Percentiles rank a stretch among this genome's conserved stretches.
These are phyloP conservation scores for Fragum whitleyi DNA, from an alignment of 2,888 invertebrate species.

Conservation along the genomic window DNA sequence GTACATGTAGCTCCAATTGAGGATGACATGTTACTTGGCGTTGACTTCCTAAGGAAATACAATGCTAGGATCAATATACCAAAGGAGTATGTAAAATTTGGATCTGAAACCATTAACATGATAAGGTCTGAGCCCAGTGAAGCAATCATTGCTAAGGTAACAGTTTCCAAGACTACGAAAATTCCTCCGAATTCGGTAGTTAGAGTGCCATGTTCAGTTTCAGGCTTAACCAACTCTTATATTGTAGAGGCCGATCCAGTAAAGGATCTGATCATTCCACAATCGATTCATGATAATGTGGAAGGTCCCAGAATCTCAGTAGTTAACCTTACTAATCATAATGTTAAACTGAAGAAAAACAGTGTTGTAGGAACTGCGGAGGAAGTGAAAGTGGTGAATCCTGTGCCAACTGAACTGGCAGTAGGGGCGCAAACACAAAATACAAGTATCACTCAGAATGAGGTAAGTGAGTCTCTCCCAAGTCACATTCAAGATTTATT, in stretches of 20 bases:
- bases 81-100: not conserved
- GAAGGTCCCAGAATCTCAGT: not conserved
- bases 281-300: not conserved
- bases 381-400: too few species aligned
- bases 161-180: too few species aligned
- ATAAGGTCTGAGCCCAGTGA: not conserved
- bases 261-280: too few species aligned
- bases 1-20: not conserved
- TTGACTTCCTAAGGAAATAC: not conserved
- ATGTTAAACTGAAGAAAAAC: not conserved
- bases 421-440: too few species aligned
- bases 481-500: too few species aligned
- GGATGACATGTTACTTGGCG: not conserved
- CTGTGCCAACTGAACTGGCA: not conserved
- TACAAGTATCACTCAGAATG: too few species aligned
- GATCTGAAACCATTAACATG: not conserved
- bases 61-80: not conserved
- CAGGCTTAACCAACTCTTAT: not conserved
- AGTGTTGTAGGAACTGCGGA: too few species aligned
- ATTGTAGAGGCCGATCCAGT: not conserved
- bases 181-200: not conserved
- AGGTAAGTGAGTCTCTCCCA: too few species aligned
- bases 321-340: not conserved
- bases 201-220: not conserved
- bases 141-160: not conserved